Evolutionary conservation across 2,888 invertebrate species (phyloP).

Genomic region (Sesia apiformis): DNA sequence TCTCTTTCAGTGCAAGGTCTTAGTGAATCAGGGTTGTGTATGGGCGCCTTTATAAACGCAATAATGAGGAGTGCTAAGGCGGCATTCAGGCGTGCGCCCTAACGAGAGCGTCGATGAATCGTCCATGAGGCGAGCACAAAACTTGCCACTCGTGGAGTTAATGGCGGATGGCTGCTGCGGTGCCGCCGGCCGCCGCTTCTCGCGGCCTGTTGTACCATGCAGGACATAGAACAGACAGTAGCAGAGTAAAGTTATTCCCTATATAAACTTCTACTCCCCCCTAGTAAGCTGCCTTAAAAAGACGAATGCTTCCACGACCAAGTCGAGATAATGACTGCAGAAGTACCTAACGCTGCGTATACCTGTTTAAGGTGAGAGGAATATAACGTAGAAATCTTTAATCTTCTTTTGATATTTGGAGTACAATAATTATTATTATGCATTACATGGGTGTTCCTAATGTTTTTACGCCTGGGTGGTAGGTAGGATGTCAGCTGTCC

Average conservation of each 20-base stretch:
- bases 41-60: conserved; percentile 71
- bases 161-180: conserved; percentile 19
- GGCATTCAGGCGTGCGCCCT: conserved; percentile 61
- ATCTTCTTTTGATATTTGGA: no score
- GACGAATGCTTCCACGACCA: no score
- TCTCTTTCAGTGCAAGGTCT: conserved; percentile 63
- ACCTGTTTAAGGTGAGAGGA: no score
- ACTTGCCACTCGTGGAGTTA: conserved; percentile 59
- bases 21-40: conserved; percentile 66
- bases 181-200: background rate
- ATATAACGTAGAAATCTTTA: no score
- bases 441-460: no score
- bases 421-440: no score
- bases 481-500: no score
- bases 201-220: background rate
- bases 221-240: background rate
- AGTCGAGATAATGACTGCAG: no score
- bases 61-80: conserved; percentile 71
- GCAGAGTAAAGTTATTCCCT: conserved; percentile 1
- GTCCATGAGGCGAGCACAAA: conserved; percentile 63
- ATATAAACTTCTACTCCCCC: no score
- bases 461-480: no score
- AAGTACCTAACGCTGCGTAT: no score
- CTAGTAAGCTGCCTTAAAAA: no score
- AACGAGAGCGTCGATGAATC: conserved; percentile 70